Percentiles rank a stretch among this genome's conserved stretches.
Evolutionary conservation across 2,888 invertebrate genomes (phyloP).

Genomic region (Caenorhabditis sp.): DNA sequence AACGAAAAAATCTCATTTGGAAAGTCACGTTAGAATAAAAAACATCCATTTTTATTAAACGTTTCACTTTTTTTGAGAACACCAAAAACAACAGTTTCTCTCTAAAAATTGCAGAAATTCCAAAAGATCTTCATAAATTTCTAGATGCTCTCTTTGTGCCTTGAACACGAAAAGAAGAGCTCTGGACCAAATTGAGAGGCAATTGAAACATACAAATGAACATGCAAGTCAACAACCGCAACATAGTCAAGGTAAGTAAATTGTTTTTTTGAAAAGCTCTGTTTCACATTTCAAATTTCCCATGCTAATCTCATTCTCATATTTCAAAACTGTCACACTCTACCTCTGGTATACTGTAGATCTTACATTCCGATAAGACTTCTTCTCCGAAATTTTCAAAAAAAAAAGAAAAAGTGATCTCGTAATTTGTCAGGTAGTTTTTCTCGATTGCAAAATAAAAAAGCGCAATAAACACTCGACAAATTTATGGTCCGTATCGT

Average conservation of each 20-base stretch:
- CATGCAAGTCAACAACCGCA: constrained; percentile 6
- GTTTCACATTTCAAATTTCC: constrained; percentile 1
- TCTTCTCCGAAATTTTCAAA: too few species aligned
- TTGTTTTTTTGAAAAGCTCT: not conserved
- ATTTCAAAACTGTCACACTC: not conserved
- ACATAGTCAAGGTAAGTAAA: constrained; percentile 14
- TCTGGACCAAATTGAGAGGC: constrained; percentile 68
- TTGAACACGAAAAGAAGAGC: constrained; percentile 67
- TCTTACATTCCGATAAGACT: constrained; percentile 21
- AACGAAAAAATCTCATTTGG: too few species aligned
- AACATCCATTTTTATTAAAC: too few species aligned
- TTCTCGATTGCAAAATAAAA: constrained; percentile 1
- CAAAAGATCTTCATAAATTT: not conserved
- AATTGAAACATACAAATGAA: constrained; percentile 35
- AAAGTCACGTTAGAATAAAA: too few species aligned
- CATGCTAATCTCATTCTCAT: not conserved
- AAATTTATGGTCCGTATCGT: constrained; percentile 1
- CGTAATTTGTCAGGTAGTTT: not conserved
- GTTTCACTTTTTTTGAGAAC: too few species aligned
- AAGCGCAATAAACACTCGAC: constrained; percentile 5
- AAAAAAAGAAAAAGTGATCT: not conserved
- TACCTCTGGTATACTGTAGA: constrained; percentile 3
- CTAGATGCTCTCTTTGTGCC: constrained; percentile 64
- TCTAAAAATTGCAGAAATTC: too few species aligned
- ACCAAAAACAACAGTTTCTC: too few species aligned